phyloP scores from a whole-genome alignment of 1,140 invertebrate species.

The Ctenoplectra terminalis region DNA sequence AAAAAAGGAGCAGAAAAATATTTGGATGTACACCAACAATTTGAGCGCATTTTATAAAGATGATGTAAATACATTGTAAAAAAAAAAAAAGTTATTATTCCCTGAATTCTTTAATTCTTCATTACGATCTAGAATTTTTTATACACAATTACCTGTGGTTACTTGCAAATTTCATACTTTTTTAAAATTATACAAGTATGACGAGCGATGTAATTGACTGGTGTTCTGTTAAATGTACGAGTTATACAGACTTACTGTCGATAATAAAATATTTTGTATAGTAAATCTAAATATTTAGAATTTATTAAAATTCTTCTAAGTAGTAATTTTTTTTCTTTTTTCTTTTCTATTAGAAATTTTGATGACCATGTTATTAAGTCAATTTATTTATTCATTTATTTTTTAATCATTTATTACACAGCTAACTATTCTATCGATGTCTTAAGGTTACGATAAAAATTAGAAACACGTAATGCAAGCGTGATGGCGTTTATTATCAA shows the following conservation, averaged over 20 bases:
- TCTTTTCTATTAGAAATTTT: slow-evolving; percentile 14
- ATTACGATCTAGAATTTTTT: slow-evolving; percentile 8
- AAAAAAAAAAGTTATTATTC: neutral
- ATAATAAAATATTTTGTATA: slow-evolving; percentile 37
- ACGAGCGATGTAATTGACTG: slow-evolving; percentile 5
- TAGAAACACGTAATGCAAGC: slow-evolving; percentile 78
- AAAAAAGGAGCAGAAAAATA: neutral
- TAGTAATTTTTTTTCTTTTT: neutral
- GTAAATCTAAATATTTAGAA: neutral
- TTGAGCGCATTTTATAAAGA: slow-evolving; percentile 24
- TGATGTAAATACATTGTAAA: slow-evolving; percentile 8
- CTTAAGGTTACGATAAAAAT: slow-evolving; percentile 59
- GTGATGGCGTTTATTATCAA: slow-evolving; percentile 84
- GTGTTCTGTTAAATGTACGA: slow-evolving; percentile 23
- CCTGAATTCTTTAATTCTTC: slow-evolving; percentile 15
- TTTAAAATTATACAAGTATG: neutral
- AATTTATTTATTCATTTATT: neutral
- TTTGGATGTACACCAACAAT: neutral
- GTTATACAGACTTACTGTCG: slow-evolving; percentile 8
- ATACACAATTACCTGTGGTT: slow-evolving; percentile 18
- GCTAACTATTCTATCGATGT: slow-evolving; percentile 3
- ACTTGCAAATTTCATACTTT: slow-evolving; percentile 44
- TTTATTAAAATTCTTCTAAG: neutral
- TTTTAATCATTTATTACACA: neutral
- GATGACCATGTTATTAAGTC: neutral